Conservation (phyloP, 2,113 vertebrate species). For the Siphamia tubifer region DNA sequence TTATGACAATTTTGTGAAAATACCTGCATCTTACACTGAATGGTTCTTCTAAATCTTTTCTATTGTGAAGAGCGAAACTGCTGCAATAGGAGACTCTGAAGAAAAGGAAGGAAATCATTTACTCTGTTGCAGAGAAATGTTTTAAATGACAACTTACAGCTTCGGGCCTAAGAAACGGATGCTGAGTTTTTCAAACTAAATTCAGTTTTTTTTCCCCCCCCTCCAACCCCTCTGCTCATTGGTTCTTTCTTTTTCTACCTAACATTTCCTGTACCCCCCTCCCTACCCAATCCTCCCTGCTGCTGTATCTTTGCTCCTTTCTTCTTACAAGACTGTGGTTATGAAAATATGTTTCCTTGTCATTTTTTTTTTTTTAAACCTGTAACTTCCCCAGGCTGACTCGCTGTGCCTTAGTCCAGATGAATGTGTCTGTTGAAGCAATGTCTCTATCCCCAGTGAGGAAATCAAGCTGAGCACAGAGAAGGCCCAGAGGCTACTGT, state of each 20-base stretch:
- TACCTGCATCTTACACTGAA: not conserved
- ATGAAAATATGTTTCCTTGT: constrained; percentile 56
- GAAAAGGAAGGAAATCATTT: constrained; percentile 23
- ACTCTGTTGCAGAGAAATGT: constrained; percentile 27
- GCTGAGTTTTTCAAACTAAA: constrained; percentile 41
- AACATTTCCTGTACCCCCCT: not conserved
- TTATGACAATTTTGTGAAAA: constrained; percentile 13
- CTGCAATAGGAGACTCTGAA: constrained; percentile 6
- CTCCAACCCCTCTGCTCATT: not conserved
- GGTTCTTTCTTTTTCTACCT: not conserved
- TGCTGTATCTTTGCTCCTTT: not conserved
- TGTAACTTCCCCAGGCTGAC: constrained; percentile 42
- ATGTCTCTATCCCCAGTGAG: constrained; percentile 33
- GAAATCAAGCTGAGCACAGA: constrained; percentile 52
- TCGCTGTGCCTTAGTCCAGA: constrained; percentile 39
- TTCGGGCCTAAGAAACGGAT: constrained; percentile 48
- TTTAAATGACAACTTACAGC: constrained; percentile 58
- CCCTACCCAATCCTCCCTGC: not conserved
- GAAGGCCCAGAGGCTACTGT: constrained; percentile 36
- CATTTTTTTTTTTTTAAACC: constrained; percentile 33
- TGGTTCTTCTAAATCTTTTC: not conserved
- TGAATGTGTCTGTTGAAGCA: constrained; percentile 51
- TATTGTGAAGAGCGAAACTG: not conserved
- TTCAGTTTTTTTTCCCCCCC: constrained; percentile 20
- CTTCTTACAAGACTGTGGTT: constrained; percentile 25